Percentiles rank a stretch among this genome's conserved stretches.
These are phyloP conservation scores for Bucorvus abyssinicus DNA, from an alignment of 2,797 vertebrate species.

Conservation along the genomic window DNA sequence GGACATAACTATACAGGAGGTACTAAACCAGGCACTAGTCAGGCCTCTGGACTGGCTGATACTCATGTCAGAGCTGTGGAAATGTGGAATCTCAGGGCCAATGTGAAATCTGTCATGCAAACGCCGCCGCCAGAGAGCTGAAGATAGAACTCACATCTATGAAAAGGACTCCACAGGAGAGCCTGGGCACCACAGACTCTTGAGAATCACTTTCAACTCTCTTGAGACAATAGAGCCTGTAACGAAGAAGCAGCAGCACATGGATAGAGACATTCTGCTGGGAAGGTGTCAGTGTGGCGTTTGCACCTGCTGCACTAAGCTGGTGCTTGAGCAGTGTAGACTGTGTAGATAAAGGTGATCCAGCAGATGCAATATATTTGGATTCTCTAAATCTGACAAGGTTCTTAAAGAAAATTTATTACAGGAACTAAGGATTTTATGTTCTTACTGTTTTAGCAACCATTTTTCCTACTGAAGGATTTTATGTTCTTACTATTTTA, in stretches of 20 bases:
- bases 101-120: not conserved
- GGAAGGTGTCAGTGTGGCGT: not conserved
- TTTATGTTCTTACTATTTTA: not conserved
- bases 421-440: not conserved
- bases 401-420: not conserved
- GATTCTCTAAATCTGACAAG: not conserved
- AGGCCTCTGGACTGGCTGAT: not conserved
- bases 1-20: not conserved
- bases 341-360: not conserved
- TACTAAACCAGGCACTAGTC: not conserved
- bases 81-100: not conserved
- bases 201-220: not conserved
- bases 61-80: not conserved
- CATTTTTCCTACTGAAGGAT: not conserved
- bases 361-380: not conserved
- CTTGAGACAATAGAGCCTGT: not conserved
- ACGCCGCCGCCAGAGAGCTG: not conserved
- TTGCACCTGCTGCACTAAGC: not conserved
- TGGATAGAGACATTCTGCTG: not conserved
- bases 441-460: not conserved
- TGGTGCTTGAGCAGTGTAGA: not conserved
- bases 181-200: not conserved
- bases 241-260: not conserved
- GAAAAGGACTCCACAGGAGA: not conserved
- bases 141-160: not conserved